Conservation (phyloP, 2,113 vertebrate genomes). For the Dolichotis patagonum region DNA sequence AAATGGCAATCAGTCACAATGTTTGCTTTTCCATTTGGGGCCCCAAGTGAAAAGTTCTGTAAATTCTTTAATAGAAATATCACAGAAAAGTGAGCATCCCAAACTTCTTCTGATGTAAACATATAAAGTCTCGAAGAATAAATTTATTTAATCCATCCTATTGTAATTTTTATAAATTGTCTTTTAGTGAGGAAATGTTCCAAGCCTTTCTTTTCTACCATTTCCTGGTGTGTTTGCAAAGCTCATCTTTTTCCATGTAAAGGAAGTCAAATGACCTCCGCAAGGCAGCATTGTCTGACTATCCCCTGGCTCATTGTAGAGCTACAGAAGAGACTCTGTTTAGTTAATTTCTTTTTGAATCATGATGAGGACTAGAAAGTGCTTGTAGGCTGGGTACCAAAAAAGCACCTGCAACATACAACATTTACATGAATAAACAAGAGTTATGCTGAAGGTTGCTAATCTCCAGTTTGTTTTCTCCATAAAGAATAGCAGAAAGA, state of each 20-base stretch:
- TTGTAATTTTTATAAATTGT: background rate
- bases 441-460: background rate
- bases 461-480: background rate
- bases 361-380: background rate
- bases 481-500: background rate
- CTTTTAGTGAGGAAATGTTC: background rate
- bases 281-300: background rate
- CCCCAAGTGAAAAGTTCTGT: background rate
- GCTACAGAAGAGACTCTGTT: background rate
- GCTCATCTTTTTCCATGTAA: background rate
- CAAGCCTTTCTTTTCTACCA: background rate
- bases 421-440: background rate
- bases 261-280: background rate
- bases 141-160: background rate
- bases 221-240: background rate
- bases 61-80: constrained; percentile 12
- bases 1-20: background rate
- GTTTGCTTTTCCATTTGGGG: background rate
- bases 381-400: background rate
- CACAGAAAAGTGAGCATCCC: background rate
- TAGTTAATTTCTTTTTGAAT: background rate
- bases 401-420: background rate
- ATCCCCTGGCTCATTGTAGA: background rate
- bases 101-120: background rate
- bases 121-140: background rate